Base-by-base conservation (phyloP, 2,888 invertebrate species). In the Habrosyne pyritoides region DNA sequence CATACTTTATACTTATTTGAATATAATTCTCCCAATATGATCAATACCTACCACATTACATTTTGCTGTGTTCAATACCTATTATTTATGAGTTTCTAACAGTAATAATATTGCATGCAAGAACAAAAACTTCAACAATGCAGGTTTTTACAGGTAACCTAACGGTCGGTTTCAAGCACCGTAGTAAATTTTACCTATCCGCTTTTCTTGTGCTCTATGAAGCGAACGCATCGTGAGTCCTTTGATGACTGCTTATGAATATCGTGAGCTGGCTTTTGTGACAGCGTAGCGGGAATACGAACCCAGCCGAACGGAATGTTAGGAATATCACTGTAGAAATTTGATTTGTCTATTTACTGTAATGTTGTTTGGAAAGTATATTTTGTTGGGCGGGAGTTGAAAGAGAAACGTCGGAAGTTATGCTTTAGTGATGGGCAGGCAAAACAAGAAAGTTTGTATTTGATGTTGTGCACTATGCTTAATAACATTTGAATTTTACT, bases 171-270 rank as follows among this genome's bases (percentile, higher is more conserved):
- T 24, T 7, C 7, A 7, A 24, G 6, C 7, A 7, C n/a, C n/a
- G 1, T 42, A 18, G 36, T n/a, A 42, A 18, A 8, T 18, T 42
- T 42, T 56, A 46, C 63, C 53, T 57, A 67, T 77, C 75, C 72
- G 61, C 12, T 2, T 3, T 50, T 53, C 18, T 18, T 0, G 14
- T 7, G 57, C 47, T 72, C 73, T 48, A 52, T 0, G 59, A 28
- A 55, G 61, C 58, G 54, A 63, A 63, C 66, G 61, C 69, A 63
- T 73, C 66, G 67, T 61, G 68, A 66, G 55, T 71, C 66, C 73
- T 89, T 89, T 89, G 90, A 88, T 89, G 87, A 85, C 73, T 86
- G 76, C 83, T 87, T 89, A 89, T 88, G 89, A 88, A 90, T 89
- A 89, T 86, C 77, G 79, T 78, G 70, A 73, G 67, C 69, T 68